Evolutionary conservation across 2,113 vertebrate species (phyloP).

Genomic region (Stigmatopora argus): DNA sequence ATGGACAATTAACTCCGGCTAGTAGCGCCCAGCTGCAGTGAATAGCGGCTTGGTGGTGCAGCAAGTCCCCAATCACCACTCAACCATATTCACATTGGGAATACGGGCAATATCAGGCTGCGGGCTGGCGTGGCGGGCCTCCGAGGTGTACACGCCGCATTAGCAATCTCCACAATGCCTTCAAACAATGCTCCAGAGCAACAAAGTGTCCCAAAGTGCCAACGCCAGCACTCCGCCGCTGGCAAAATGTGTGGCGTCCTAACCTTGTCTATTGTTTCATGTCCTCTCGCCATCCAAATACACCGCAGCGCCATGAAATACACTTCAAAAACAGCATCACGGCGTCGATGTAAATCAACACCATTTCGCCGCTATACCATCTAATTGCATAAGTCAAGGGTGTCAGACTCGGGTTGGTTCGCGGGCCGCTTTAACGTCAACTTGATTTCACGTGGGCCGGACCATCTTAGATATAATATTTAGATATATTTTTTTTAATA

Average conservation of each 20-base stretch:
- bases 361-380: too few relatives aligned
- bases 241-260: conserved; percentile 42
- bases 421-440: too few relatives aligned
- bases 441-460: too few relatives aligned
- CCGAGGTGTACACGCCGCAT: conserved; percentile 56
- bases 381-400: too few relatives aligned
- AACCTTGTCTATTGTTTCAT: conserved; percentile 66
- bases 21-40: conserved; percentile 52
- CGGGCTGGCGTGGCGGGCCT: conserved; percentile 50
- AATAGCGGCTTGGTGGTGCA: conserved; percentile 61
- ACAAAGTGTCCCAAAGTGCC: conserved; percentile 62
- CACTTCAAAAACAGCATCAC: conserved; percentile 35
- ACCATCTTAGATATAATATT: too few relatives aligned
- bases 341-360: conserved; percentile 16
- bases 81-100: conserved; percentile 63
- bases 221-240: conserved; percentile 54
- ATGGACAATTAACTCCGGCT: conserved; percentile 69
- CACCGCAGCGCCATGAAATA: conserved; percentile 51
- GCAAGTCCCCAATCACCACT: conserved; percentile 63
- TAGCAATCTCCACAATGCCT: conserved; percentile 63
- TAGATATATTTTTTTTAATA: too few relatives aligned
- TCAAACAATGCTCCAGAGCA: conserved; percentile 62
- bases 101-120: conserved; percentile 59
- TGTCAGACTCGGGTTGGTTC: too few relatives aligned
- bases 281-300: conserved; percentile 61